These are phyloP conservation scores for Elysia crispata DNA, from an alignment of 2,888 invertebrate genomes.

Conservation along the genomic window DNA sequence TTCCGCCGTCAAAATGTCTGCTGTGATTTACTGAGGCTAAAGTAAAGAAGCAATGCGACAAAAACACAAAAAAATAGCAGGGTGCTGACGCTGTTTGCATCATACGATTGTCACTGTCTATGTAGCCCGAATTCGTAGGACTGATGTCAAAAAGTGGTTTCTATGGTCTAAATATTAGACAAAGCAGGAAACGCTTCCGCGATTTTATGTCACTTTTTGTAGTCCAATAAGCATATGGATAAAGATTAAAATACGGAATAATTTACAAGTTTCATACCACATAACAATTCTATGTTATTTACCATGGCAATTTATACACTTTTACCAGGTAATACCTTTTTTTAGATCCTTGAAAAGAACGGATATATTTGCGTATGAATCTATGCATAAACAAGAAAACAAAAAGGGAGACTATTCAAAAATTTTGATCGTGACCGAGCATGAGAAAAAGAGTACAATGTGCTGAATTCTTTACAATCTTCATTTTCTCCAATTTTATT, in stretches of 20 bases:
- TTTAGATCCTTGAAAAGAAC: not conserved
- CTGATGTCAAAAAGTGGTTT: constrained; percentile 24
- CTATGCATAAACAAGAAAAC: constrained; percentile 2
- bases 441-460: not conserved
- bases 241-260: too few relatives aligned
- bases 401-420: constrained; percentile 38
- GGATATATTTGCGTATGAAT: not conserved
- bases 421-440: constrained; percentile 9
- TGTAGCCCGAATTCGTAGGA: constrained; percentile 48
- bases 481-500: not conserved
- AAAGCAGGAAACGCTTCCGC: constrained; percentile 36
- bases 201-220: not conserved
- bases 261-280: too few relatives aligned
- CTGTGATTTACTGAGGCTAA: constrained; percentile 32
- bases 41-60: constrained; percentile 39
- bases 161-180: constrained; percentile 22
- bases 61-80: constrained; percentile 40
- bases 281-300: too few relatives aligned
- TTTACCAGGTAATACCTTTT: not conserved
- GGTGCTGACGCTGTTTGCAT: constrained; percentile 45
- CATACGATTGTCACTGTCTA: constrained; percentile 22
- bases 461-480: not conserved
- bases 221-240: not conserved
- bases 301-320: too few relatives aligned
- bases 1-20: constrained; percentile 48